Base-by-base conservation (phyloP, 1,140 invertebrate species). In the Dendrolimus kikuchii region DNA sequence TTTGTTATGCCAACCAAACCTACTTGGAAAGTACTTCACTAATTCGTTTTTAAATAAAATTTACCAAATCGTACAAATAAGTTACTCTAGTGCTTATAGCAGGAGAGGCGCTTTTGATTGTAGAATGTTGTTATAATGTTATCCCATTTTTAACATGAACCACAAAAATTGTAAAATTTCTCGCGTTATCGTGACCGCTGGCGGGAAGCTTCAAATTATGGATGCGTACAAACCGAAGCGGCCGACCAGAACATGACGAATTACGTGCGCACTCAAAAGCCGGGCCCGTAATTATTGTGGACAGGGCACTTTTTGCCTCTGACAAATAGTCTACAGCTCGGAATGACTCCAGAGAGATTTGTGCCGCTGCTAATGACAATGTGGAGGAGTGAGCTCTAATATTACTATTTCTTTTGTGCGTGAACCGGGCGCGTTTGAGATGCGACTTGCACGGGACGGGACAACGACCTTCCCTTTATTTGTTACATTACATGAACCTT, bases 321-420 rank as follows among this genome's bases (percentile, higher is more conserved):
- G 77, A 84, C 83, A 83, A 84, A 86, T 83, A 81, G 81, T 78
- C 79, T 23, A 74, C 68, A 80, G 71, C 75, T 68, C 77, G 77
- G 80, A 82, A 82, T 77, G 77, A 77, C 71, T 82, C 64, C 68
- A 77, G 57, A 23, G 23, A 79, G 77, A 79, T 81, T 81, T 84
- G 81, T 79, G 70, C 69, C 66, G 68, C 77, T 76, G 66, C 79
- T 86, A 86, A 86, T 86, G 82, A 82, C 81, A 74, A 74, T 82
- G n/a, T n/a, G 66, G 77, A 77, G 71, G 69, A 69, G 62, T 72
- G 72, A 69, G 71, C 74, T 81, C 74, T 82, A 80, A 84, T 84
- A 84, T 86, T 83, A 86, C 78, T 82, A 86, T 79, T 86, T 82
- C 82, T 86, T 84, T 84, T 86, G 77, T 84, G 72, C 73, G 67